These are phyloP conservation scores for Acleris holmiana DNA, from an alignment of 2,888 invertebrate species.

Conservation along the genomic window DNA sequence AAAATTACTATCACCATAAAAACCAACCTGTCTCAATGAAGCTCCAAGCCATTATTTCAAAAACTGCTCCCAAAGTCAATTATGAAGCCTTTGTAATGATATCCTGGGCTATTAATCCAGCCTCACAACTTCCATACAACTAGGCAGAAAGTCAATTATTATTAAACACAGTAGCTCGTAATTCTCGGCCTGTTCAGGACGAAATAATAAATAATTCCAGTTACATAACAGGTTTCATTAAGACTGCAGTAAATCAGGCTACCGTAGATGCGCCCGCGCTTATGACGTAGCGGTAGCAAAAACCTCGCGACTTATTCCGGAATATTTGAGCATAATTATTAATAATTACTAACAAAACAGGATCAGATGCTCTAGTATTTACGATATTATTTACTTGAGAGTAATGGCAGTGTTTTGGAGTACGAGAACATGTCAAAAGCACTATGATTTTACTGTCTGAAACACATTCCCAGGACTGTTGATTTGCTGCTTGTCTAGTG, in stretches of 20 bases:
- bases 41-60: neutral
- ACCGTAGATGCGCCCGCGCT: constrained; percentile 74
- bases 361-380: too few species aligned
- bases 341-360: too few species aligned
- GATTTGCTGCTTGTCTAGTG: too few species aligned
- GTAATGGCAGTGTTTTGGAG: too few species aligned
- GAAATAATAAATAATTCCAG: constrained; percentile 82
- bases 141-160: constrained; percentile 71
- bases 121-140: constrained; percentile 23
- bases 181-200: constrained; percentile 69
- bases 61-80: constrained; percentile 23
- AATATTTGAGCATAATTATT: too few species aligned
- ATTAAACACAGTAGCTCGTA: constrained; percentile 74
- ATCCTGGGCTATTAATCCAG: constrained; percentile 33
- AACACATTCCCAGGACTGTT: too few species aligned
- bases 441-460: too few species aligned
- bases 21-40: neutral
- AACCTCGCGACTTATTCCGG: neutral
- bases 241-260: constrained; percentile 79
- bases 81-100: constrained; percentile 34
- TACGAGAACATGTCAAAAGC: too few species aligned
- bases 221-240: constrained; percentile 83
- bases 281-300: constrained; percentile 57
- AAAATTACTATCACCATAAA: neutral
- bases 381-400: too few species aligned